A percentile compares a stretch with the other conserved stretches of the same genome.
phyloP scores from a whole-genome alignment of 53 echinoderm and acorn worm species.

The Holothuria scabra region DNA sequence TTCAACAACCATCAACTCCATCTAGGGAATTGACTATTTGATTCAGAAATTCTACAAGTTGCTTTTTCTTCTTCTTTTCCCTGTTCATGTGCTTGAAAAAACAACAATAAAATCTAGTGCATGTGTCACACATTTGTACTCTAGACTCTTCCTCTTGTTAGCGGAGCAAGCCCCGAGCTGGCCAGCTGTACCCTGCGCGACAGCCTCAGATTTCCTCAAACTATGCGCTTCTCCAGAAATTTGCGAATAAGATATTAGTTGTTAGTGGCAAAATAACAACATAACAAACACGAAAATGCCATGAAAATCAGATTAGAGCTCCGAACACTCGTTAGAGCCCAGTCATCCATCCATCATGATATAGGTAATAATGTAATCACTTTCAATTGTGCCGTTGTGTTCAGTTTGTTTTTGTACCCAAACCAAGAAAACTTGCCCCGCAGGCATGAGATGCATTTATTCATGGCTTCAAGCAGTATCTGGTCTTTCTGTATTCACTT shows the following conservation, averaged over 20 bases:
- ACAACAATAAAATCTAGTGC: slow-evolving; percentile 14
- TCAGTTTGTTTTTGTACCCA: slow-evolving; percentile 10
- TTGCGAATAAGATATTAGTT: slow-evolving; percentile 41
- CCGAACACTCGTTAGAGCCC: slow-evolving; percentile 21
- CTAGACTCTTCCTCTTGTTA: too few relatives aligned
- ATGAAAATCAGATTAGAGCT: slow-evolving; percentile 36
- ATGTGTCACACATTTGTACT: background rate
- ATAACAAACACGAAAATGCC: slow-evolving; percentile 45
- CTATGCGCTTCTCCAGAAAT: background rate
- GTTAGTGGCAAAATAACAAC: slow-evolving; percentile 38
- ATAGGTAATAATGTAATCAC: slow-evolving; percentile 29
- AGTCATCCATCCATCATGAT: slow-evolving; percentile 38
- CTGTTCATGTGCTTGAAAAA: too few relatives aligned
- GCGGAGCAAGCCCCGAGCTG: slow-evolving; percentile 12
- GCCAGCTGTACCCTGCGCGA: slow-evolving; percentile 25
- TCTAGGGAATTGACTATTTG: too few relatives aligned
- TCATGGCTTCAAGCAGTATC: slow-evolving; percentile 18
- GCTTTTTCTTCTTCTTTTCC: too few relatives aligned
- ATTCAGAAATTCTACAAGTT: too few relatives aligned
- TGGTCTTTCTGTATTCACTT: too few relatives aligned
- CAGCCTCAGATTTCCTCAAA: slow-evolving; percentile 30
- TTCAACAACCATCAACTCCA: too few relatives aligned
- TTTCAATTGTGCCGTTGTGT: background rate
- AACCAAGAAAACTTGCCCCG: slow-evolving; percentile 7
- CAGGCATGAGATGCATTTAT: slow-evolving; percentile 16